Percentiles rank a stretch among this genome's conserved stretches.
Evolutionary conservation across 2,888 invertebrate species (phyloP).

Genomic region (Siphlonurus alternatus): DNA sequence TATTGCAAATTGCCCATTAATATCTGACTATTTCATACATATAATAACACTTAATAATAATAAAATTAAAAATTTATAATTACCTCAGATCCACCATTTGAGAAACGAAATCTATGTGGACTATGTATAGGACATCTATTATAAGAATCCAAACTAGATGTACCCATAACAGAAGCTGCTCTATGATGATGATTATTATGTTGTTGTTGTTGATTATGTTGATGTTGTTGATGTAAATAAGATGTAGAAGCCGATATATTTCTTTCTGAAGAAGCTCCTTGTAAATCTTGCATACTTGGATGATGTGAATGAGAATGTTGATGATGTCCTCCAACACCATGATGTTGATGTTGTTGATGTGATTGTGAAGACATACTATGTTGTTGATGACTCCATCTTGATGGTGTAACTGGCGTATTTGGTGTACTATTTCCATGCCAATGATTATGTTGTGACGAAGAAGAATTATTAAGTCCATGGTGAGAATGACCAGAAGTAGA

Average conservation of each 20-base stretch:
- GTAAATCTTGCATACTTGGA: not conserved
- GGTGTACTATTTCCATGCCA: not conserved
- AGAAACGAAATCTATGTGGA: slow-evolving; percentile 46
- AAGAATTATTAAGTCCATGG: not conserved
- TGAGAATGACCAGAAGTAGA: too few species aligned
- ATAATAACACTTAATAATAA: not conserved
- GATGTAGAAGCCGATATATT: too few species aligned
- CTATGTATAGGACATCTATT: slow-evolving; percentile 54
- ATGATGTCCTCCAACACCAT: too few species aligned
- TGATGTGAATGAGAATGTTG: not conserved
- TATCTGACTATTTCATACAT: too few species aligned
- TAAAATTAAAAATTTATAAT: not conserved
- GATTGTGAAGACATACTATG: not conserved
- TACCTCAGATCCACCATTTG: slow-evolving; percentile 32
- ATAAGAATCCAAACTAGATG: slow-evolving; percentile 1
- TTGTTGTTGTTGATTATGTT: not conserved
- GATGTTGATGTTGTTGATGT: not conserved
- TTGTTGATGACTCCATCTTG: not conserved
- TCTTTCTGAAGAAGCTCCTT: not conserved
- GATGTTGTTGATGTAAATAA: too few species aligned
- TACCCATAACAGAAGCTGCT: not conserved
- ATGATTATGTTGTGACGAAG: not conserved
- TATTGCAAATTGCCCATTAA: too few species aligned
- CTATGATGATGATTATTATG: not conserved
- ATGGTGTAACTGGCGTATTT: not conserved